Conservation (phyloP, 2,797 vertebrate genomes). For the Setipinna tenuifilis region DNA sequence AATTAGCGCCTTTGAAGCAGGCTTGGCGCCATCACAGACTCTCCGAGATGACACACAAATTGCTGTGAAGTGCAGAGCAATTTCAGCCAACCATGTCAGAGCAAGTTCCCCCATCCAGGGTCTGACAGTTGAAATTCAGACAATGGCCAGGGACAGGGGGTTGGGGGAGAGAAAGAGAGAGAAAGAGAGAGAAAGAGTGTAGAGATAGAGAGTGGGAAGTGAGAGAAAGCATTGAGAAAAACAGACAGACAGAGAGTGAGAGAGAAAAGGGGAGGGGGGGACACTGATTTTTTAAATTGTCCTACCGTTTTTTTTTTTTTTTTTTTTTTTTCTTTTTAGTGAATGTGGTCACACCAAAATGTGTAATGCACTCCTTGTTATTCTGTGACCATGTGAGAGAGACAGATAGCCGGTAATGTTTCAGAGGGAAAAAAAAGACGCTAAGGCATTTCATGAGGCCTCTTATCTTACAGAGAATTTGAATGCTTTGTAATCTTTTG, state of each 20-base stretch:
- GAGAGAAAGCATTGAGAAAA: not conserved
- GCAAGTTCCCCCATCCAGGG: conserved; percentile 74
- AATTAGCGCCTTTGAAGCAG: conserved; percentile 76
- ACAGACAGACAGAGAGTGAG: no score
- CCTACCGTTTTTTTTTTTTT: not conserved
- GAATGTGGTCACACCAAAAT: not conserved
- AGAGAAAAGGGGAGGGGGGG: no score
- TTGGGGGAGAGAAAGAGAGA: not conserved
- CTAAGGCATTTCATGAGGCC: not conserved
- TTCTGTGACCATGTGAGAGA: not conserved
- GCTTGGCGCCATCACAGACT: conserved; percentile 64
- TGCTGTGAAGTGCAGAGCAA: conserved; percentile 75
- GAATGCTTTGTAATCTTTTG: not conserved
- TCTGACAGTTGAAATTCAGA: conserved; percentile 71
- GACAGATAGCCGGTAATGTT: not conserved
- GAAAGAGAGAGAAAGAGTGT: not conserved
- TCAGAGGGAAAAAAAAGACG: not conserved
- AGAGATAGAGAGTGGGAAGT: not conserved
- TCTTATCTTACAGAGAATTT: not conserved
- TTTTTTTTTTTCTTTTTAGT: not conserved
- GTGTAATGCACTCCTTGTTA: not conserved
- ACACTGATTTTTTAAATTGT: not conserved
- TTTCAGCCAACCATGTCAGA: conserved; percentile 73
- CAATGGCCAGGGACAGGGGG: conserved; percentile 47
- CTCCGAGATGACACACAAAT: conserved; percentile 82